Base-by-base conservation (phyloP, 2,888 invertebrate genomes). In the Brachyptera putata region DNA sequence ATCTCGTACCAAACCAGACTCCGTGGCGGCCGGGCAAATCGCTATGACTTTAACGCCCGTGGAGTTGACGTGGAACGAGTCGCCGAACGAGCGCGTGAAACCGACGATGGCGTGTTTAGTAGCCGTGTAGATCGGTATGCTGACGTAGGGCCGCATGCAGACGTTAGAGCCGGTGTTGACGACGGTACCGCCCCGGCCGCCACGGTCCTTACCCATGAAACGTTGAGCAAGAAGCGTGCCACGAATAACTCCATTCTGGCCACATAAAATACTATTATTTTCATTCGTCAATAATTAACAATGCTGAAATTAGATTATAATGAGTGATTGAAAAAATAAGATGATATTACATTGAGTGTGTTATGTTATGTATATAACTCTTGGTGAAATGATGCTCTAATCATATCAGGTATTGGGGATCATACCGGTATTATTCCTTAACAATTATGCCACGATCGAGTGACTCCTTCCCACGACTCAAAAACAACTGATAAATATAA, bases 71-170 rank as follows among this genome's bases (percentile, higher is more conserved):
- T 89, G 88, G 71, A 86, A 87, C 67, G 84, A 81, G 71, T 88
- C 86, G 68, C 88, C 88, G 69, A 87, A 87, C 48, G 87, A 84
- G 66, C 86, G 80, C 1, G 87, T 86, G 61, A 88, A 79, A 41
- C 86, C 87, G 14, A 87, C 83, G 21, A 88, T 83, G 0, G 87
- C 88, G 69, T 87, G 86, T 71, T 88, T 88, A 14, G 87, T 88
- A 13, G 88, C 87, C 0, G 87, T 86, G 75, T 87, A 88, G 66
- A 88, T 86, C 1, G 89, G 88, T 25, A 85, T 82, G 59, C 87
- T 86, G 4, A 87, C 83, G 68, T 86, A 83, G 0, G 87, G 87
- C 63, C 79, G 78, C 41, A 80, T 76, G 70, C 86, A 85, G 25
- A 85, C 84, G 25, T 85, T 86, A 56, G 88, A 87, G 1, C 89